Evolutionary conservation across 2,113 vertebrate species (phyloP).

Genomic region (Tichodroma muraria): DNA sequence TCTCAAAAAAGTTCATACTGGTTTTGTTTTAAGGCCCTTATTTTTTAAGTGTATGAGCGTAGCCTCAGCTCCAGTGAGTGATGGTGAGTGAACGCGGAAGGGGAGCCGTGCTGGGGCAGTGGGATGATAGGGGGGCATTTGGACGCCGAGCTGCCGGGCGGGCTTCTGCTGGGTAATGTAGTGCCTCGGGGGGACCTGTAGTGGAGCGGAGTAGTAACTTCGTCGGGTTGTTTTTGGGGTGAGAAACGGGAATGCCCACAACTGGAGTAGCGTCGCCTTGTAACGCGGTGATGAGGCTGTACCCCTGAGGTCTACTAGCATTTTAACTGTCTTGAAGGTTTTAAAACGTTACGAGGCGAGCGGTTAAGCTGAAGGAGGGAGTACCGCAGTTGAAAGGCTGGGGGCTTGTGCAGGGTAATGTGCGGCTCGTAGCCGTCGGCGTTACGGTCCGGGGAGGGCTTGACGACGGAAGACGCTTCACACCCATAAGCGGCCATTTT

Average conservation of each 20-base stretch:
- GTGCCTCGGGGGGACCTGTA: background rate
- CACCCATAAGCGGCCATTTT: background rate
- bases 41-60: background rate
- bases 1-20: accelerated
- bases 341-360: background rate
- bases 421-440: accelerated
- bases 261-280: accelerated
- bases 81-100: slow-evolving; percentile 4
- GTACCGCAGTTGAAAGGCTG: accelerated
- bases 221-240: accelerated
- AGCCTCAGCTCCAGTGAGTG: background rate
- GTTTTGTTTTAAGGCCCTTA: background rate
- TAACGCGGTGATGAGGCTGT: accelerated
- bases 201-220: accelerated
- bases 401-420: accelerated
- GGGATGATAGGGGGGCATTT: too few species aligned
- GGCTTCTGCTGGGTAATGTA: accelerated
- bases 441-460: accelerated
- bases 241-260: accelerated
- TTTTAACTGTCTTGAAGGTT: accelerated
- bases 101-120: accelerated
- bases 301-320: accelerated
- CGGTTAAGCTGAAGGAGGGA: accelerated
- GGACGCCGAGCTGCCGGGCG: accelerated
- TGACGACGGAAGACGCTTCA: background rate